Base-by-base conservation (phyloP, 2,888 invertebrate genomes). In the Malacosoma neustria region DNA sequence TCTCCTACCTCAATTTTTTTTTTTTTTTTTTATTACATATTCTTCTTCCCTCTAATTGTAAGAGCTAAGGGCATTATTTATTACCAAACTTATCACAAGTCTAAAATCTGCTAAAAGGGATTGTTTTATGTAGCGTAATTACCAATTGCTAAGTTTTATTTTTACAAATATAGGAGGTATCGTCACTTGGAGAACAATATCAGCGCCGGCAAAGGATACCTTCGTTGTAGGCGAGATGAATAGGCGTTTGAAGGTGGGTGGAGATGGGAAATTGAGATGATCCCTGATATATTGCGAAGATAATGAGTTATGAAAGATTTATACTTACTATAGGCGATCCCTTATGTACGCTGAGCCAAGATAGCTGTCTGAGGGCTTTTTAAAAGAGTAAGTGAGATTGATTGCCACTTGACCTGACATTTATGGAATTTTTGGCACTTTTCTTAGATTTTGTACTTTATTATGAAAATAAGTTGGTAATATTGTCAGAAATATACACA, bases 141-240 rank as follows among this genome's bases (percentile, higher is more conserved):
- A n/a, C n/a, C n/a, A n/a, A n/a, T n/a, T n/a, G n/a, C n/a, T n/a
- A n/a, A n/a, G n/a, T n/a, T n/a, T n/a, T n/a, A 15, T 22, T 22
- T 22, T 22, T 5, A 22, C 22, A 9, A 22, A 22, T 22, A 22
- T 2, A 22, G 22, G 22, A 22, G 6, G 22, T 3, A 22, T 22
- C 5, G 7, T 1, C 22, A 3, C 9, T 2, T 1, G 9, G 22
- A 22, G 5, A 22, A 4, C 22, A 22, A 22, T 22, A 22, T 22
- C 22, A 22, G 22, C 22, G 5, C 5, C 22, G 34, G 15, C 34
- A 37, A 35, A 36, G 39, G 34, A 1, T 39, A 38, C 35, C 30
- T 35, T 14, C 36, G 12, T 29, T 4, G 29, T 13, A 7, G n/a
- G 33, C 33, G 43, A 48, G 34, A 46, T 33, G 35, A 41, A 43